phyloP scores from a whole-genome alignment of 2,888 invertebrate species.

The Coelinius sp. region DNA sequence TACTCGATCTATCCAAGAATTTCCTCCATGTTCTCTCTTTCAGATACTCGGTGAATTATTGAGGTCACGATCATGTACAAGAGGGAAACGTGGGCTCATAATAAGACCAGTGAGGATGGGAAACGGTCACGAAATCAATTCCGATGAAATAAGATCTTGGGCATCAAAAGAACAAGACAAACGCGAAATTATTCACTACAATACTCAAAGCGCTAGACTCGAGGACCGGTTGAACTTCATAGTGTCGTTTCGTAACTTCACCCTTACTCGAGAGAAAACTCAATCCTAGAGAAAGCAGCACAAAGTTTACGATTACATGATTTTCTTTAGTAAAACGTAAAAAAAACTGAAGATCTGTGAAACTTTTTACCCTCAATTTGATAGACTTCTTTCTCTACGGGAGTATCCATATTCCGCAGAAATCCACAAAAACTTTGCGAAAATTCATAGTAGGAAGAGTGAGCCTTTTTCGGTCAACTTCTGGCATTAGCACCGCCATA shows the following conservation, averaged over 20 bases:
- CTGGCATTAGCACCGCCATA: conserved; percentile 56
- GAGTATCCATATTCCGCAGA: background rate
- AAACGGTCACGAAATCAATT: conserved; percentile 10
- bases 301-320: conserved; percentile 7
- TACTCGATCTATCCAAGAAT: background rate
- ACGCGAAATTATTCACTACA: background rate
- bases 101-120: background rate
- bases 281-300: background rate
- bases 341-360: background rate
- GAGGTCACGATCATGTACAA: conserved; percentile 8
- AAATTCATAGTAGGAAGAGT: background rate
- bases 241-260: conserved; percentile 24
- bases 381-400: background rate
- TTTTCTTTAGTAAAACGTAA: background rate
- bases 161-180: background rate
- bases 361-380: background rate
- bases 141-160: background rate
- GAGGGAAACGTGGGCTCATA: conserved; percentile 10
- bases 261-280: conserved; percentile 1
- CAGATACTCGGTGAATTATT: conserved; percentile 14
- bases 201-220: background rate
- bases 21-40: background rate
- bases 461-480: conserved; percentile 45
- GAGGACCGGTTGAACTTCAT: background rate
- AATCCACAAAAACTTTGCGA: background rate